These are phyloP conservation scores for Bubo blakistoni DNA, from an alignment of 2,113 vertebrate genomes.

Conservation along the genomic window DNA sequence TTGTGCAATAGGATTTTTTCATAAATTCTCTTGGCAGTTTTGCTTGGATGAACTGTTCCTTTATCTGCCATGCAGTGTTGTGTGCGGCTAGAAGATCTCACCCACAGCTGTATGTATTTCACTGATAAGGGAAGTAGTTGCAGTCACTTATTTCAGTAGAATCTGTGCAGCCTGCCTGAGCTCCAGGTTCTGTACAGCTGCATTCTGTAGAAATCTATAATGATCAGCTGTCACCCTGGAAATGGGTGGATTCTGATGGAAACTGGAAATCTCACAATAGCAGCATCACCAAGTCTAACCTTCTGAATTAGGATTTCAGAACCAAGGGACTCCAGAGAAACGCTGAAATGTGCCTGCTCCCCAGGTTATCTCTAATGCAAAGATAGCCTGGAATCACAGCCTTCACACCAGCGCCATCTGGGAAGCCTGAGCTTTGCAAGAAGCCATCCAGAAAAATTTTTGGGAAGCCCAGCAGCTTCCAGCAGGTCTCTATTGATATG, in stretches of 20 bases:
- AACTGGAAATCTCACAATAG: not conserved
- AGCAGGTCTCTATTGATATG: not conserved
- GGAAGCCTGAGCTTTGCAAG: not conserved
- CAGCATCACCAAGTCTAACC: not conserved
- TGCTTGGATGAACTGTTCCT: not conserved
- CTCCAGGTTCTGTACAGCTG: not conserved
- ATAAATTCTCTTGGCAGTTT: not conserved
- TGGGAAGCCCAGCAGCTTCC: not conserved
- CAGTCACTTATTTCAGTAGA: not conserved
- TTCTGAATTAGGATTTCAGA: not conserved
- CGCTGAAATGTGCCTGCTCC: not conserved
- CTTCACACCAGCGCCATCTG: not conserved
- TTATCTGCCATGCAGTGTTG: not conserved
- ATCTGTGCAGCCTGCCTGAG: not conserved
- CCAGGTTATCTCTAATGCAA: too few relatives aligned
- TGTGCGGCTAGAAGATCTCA: not conserved
- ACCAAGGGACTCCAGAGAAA: not conserved
- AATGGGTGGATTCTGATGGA: not conserved
- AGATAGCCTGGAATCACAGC: not conserved
- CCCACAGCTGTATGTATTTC: not conserved
- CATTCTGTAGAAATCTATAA: not conserved
- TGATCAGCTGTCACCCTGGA: not conserved
- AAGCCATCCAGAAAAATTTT: not conserved
- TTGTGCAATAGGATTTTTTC: not conserved
- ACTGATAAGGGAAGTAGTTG: not conserved